Evolutionary conservation across 2,888 invertebrate species (phyloP), one percentile per base, ranked within the genome.

Genomic region (Melikaiella ostensackeni): DNA sequence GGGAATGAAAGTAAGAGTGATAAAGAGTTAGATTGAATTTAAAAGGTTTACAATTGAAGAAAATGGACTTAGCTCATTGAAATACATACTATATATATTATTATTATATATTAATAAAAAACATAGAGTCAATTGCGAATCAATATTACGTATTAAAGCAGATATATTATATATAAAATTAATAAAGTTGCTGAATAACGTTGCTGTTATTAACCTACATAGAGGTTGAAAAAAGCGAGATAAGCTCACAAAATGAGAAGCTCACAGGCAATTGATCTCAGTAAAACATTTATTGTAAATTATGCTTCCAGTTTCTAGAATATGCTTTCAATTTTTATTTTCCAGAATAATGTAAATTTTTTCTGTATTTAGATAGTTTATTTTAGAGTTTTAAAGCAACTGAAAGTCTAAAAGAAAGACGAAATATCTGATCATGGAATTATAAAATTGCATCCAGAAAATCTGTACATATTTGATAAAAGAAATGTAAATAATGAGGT

Each of bases 101-200:
- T 57, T 57, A 78, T 78, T 80, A 80, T 76, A 73, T 74, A 75
- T 74, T 61, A 75, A 77, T 83, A 82, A 83, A 76, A 63, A 79
- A 77, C 80, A 83, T 86, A 87, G 85, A 85, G 88, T 88, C 88
- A 88, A 88, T 88, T 88, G 87, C 84, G 83, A 86, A 88, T 86
- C 85, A 86, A 87, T 86, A 87, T 86, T 84, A 86, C 84, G 80
- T 84, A 85, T 81, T 82, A 83, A 84, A 81, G 75, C 78, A 82
- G 79, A 82, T 83, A 79, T 84, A 83, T 78, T 81, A 82, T 80
- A 82, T 76, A 83, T 75, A 78, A 76, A 70, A 50, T 27, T 50
- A 62, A 33, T 33, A 55, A 62, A 63, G 63, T 74, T 55, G 38
- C 70, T 63, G 62, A 77, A 66, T 75, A 78, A 80, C 50, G 70